phyloP scores from a whole-genome alignment of 2,113 vertebrate genomes.

The Acinonyx jubatus region DNA sequence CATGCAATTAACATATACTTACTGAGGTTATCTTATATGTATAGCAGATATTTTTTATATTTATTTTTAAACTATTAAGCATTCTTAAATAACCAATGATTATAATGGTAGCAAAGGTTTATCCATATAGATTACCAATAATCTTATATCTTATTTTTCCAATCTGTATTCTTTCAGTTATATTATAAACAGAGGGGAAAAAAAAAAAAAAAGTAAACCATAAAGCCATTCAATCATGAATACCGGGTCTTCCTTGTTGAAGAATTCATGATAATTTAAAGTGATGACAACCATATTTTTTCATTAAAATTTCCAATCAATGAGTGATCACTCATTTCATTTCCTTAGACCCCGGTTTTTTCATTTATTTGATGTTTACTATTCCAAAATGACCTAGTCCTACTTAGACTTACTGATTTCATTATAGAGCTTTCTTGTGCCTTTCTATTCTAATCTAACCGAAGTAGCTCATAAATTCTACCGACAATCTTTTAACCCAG shows the following conservation, averaged over 20 bases:
- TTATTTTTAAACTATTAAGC: background rate
- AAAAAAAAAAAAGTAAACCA: background rate
- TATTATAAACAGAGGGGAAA: background rate
- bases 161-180: background rate
- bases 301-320: constrained; percentile 6
- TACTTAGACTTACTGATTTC: background rate
- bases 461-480: background rate
- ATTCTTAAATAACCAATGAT: background rate
- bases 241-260: background rate
- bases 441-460: background rate
- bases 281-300: constrained; percentile 6
- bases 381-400: background rate
- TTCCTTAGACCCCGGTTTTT: background rate
- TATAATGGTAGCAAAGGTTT: background rate
- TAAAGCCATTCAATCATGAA: background rate
- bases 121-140: background rate
- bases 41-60: background rate
- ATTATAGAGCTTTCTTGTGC: background rate
- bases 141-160: background rate
- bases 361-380: background rate
- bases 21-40: background rate
- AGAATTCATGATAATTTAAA: constrained; percentile 30
- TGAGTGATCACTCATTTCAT: background rate
- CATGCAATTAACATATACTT: background rate
- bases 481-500: background rate